These are phyloP conservation scores for Pelecanus crispus DNA, from an alignment of 2,113 vertebrate species.

Conservation along the genomic window DNA sequence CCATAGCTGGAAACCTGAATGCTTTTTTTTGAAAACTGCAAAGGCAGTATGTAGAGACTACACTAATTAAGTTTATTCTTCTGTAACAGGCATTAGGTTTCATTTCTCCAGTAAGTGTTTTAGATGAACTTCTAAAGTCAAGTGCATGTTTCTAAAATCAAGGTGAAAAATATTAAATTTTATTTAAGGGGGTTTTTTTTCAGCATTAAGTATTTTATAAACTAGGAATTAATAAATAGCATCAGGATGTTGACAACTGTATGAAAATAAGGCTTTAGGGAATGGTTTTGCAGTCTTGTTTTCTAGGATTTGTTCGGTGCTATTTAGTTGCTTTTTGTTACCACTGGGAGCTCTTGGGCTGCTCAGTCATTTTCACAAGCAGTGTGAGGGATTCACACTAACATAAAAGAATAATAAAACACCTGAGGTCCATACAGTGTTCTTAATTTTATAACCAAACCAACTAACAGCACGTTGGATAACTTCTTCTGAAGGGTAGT, in stretches of 20 bases:
- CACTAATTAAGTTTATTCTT: not conserved
- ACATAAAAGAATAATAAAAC: not conserved
- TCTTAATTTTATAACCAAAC: not conserved
- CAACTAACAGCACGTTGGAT: not conserved
- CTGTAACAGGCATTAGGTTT: not conserved
- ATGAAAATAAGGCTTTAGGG: not conserved
- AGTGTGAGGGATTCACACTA: not conserved
- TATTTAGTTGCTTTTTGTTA: not conserved
- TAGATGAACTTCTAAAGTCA: not conserved
- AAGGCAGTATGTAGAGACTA: not conserved
- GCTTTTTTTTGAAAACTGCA: not conserved
- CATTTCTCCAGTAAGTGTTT: not conserved
- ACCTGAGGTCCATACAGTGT: not conserved
- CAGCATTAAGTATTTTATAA: not conserved
- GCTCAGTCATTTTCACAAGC: not conserved
- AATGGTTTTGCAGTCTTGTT: not conserved
- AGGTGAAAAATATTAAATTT: not conserved
- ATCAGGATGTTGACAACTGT: not conserved
- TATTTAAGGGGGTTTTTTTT: fast-evolving
- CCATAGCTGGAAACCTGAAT: not conserved
- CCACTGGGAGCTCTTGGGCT: not conserved
- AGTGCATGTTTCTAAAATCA: not conserved
- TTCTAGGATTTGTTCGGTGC: not conserved
- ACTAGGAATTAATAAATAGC: not conserved
- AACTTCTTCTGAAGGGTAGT: not conserved